phyloP scores from a whole-genome alignment of 2,113 vertebrate species.

The Odontesthes bonariensis region DNA sequence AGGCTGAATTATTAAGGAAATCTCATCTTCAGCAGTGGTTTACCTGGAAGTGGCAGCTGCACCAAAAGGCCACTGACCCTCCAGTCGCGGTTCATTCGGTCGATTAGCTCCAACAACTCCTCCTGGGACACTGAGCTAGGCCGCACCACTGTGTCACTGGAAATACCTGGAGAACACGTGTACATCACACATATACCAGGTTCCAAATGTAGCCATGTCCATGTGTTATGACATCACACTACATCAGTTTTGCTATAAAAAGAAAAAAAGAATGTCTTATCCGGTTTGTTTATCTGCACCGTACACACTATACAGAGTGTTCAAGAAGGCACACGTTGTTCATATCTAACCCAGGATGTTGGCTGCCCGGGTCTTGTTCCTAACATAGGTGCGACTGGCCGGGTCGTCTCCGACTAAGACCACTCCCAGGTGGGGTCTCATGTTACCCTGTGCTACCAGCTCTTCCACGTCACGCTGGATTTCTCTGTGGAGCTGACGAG shows the following conservation, averaged over 20 bases:
- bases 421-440: conserved; percentile 91
- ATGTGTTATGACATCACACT: neutral
- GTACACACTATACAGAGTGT: neutral
- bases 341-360: conserved; percentile 86
- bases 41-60: conserved; percentile 89
- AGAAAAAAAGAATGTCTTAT: no score
- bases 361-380: conserved; percentile 91
- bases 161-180: conserved; percentile 75
- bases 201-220: neutral
- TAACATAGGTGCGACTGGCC: conserved; percentile 91
- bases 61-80: conserved; percentile 91
- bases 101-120: conserved; percentile 88
- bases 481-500: conserved; percentile 89
- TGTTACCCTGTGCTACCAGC: conserved; percentile 87
- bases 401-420: conserved; percentile 90
- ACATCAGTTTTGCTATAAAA: neutral
- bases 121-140: conserved; percentile 89
- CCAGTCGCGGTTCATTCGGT: conserved; percentile 88
- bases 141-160: conserved; percentile 89
- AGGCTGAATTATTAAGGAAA: neutral
- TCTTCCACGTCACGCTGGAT: conserved; percentile 88
- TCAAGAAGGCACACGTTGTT: conserved; percentile 5
- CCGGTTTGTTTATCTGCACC: neutral
- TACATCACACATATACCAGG: conserved; percentile 5
- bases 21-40: neutral